Base-by-base conservation (phyloP, 2,888 invertebrate genomes). In the Megamerina dolium region DNA sequence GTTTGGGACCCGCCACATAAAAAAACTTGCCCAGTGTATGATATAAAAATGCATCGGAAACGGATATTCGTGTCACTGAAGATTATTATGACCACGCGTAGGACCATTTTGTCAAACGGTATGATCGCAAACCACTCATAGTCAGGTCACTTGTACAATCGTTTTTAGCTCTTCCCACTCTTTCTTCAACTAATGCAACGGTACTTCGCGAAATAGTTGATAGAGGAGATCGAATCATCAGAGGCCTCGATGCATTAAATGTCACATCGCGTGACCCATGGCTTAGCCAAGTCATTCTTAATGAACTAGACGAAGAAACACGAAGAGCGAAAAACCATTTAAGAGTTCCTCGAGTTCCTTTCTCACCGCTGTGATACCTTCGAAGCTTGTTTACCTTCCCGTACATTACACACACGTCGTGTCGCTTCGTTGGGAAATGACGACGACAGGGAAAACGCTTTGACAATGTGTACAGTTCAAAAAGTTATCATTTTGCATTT, bases 341-440 rank as follows among this genome's bases (percentile, higher is more conserved):
- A 23, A 41, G 19, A 38, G 10, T 46, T 50, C 26, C 26, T 43
- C 5, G 27, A 12, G n/a, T 42, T 50, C 33, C 29, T 51, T n/a
- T 41, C 43, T 14, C 34, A n/a, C n/a, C n/a, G n/a, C n/a, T n/a
- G n/a, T n/a, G n/a, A n/a, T n/a, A n/a, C n/a, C n/a, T n/a, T n/a
- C n/a, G n/a, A n/a, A n/a, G n/a, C n/a, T n/a, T n/a, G n/a, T n/a
- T n/a, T n/a, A n/a, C n/a, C n/a, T n/a, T n/a, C n/a, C 13, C 9
- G 12, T 21, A 10, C 9, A 5, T 6, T n/a, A 12, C n/a, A 21
- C 8, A n/a, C 26, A 5, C 21, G 36, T 14, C 8, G 23, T n/a
- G n/a, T n/a, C n/a, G n/a, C n/a, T n/a, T n/a, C n/a, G n/a, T n/a
- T n/a, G n/a, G n/a, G n/a, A n/a, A n/a, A n/a, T n/a, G n/a, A n/a